These are phyloP conservation scores for Aporophyla lueneburgensis DNA, from an alignment of 2,888 invertebrate species.

Conservation along the genomic window DNA sequence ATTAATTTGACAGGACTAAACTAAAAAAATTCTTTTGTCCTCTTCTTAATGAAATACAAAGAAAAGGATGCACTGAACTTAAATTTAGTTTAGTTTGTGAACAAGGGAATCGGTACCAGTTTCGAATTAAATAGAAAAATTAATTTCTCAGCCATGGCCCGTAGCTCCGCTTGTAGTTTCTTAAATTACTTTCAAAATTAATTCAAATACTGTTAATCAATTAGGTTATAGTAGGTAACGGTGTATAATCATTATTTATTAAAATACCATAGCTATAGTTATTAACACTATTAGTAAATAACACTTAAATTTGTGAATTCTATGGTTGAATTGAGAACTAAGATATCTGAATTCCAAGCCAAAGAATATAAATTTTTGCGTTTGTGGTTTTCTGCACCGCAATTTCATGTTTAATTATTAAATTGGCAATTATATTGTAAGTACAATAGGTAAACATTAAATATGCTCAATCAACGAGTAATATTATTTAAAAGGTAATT, in stretches of 20 bases:
- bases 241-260: constrained; percentile 1
- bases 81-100: too few relatives aligned
- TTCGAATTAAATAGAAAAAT: not conserved
- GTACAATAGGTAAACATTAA: not conserved
- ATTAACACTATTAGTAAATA: constrained; percentile 13
- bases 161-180: not conserved
- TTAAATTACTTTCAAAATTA: constrained; percentile 6
- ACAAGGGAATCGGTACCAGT: too few relatives aligned
- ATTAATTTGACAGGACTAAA: too few relatives aligned
- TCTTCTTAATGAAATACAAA: too few relatives aligned
- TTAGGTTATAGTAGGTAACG: constrained; percentile 1
- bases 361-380: not conserved
- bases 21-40: too few relatives aligned
- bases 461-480: not conserved
- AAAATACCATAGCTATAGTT: not conserved
- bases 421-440: not conserved
- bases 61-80: too few relatives aligned
- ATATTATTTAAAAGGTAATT: not conserved
- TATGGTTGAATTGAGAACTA: not conserved
- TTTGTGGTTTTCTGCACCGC: not conserved
- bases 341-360: not conserved
- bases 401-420: not conserved
- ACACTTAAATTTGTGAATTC: not conserved
- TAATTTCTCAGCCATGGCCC: not conserved
- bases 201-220: constrained; percentile 15